Base-by-base conservation (phyloP, 2,113 vertebrate genomes). In the Potamarius usumacintae region DNA sequence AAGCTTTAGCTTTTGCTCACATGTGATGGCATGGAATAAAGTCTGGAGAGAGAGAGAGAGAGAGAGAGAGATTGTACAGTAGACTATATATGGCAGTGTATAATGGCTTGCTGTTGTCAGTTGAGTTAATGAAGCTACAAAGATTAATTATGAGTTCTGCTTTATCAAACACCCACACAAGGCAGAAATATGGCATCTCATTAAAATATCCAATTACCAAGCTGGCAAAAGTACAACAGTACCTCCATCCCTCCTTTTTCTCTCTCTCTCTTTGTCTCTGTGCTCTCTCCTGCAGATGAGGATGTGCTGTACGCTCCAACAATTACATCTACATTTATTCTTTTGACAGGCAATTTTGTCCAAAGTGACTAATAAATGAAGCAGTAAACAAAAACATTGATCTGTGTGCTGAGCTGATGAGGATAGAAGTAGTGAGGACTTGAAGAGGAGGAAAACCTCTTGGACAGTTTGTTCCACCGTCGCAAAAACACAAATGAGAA, bases 171-270 rank as follows among this genome's bases (percentile, higher is more conserved):
- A 65, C 74, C 72, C 83, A 76, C 84, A 85, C 85, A 7, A 62
- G 76, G 53, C 78, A 82, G 85, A 74, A 87, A 87, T 82, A 86
- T 86, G 78, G 76, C 60, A 48, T 58, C 85, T 81, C 85, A 86
- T 86, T 86, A 87, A 87, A 87, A 87, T 82, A 82, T 87, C 65
- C 85, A 82, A 82, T 87, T 86, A 86, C 85, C n/a, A 57, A 58
- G 27, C 62, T 86, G 85, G 85, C 85, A 86, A 57, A 86, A 50
- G 85, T 86, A 79, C 85, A 86, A 53, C 50, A 69, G 22, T 17
- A 63, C 84, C 52, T 30, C 63, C 65, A 20, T 55, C 52, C 6
- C 67, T 52, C 6, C 6, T 7, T 48, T 27, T 62, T 27, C 11
- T 48, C 30, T 48, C 50, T 11, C 50, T 11, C 25, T 9, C 48